Percentiles rank a stretch among this genome's conserved stretches.
Conservation (phyloP, 2,797 vertebrate genomes). For the Diglossa cyanea region DNA sequence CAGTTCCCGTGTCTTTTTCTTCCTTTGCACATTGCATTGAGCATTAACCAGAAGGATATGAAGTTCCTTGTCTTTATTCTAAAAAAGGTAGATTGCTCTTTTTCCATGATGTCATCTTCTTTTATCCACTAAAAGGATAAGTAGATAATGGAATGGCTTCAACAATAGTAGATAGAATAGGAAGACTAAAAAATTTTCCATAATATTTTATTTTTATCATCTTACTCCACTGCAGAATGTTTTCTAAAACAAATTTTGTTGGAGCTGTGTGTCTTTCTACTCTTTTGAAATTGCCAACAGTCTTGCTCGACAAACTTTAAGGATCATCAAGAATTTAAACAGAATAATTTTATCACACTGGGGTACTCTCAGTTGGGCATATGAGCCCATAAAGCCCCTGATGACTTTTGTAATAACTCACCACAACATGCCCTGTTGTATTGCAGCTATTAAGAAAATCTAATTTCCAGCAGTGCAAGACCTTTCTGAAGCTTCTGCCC, state of each 20-base stretch:
- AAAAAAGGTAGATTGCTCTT: neutral
- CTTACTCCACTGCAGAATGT: neutral
- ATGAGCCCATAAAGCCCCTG: neutral
- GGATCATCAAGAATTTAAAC: neutral
- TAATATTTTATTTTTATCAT: neutral
- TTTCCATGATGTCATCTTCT: neutral
- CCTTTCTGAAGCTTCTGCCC: neutral
- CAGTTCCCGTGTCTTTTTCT: neutral
- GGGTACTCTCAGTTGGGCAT: neutral
- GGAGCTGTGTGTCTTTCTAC: neutral
- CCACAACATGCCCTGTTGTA: neutral
- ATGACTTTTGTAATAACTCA: neutral
- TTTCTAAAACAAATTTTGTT: neutral
- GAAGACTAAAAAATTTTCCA: neutral
- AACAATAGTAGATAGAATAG: neutral
- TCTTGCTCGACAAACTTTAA: neutral
- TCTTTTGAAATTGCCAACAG: neutral
- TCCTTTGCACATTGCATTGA: neutral
- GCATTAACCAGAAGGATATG: neutral
- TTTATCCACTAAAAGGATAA: neutral
- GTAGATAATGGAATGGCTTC: neutral
- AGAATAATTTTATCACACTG: neutral
- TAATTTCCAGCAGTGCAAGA: accelerated
- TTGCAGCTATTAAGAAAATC: neutral
- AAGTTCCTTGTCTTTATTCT: neutral